Conservation (phyloP, 23 tunicate genomes). For the Styela clava region DNA sequence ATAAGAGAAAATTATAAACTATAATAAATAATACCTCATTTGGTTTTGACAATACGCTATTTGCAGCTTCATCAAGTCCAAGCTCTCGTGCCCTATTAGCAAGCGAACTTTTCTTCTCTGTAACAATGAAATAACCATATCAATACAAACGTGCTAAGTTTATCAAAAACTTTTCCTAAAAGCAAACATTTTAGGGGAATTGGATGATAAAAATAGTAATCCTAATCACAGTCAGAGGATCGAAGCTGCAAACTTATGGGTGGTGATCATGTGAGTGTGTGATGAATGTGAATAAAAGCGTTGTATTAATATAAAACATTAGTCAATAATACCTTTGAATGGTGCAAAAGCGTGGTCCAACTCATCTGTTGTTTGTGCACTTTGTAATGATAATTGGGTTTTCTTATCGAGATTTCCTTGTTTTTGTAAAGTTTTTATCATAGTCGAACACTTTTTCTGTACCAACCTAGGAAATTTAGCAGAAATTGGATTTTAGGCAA, state of each 20-base stretch:
- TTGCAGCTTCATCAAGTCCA: slow-evolving; percentile 68
- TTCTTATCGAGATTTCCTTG: slow-evolving; percentile 59
- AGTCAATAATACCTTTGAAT: slow-evolving; percentile 42
- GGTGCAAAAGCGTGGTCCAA: slow-evolving; percentile 42
- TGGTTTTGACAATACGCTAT: slow-evolving; percentile 26
- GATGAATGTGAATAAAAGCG: too few species aligned
- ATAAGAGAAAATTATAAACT: too few species aligned
- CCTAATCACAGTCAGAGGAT: slow-evolving; percentile 16
- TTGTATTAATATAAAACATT: too few species aligned
- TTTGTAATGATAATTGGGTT: slow-evolving; percentile 24
- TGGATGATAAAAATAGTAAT: neutral
- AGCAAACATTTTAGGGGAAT: too few species aligned
- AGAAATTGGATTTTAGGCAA: too few species aligned
- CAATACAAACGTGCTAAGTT: slow-evolving; percentile 61
- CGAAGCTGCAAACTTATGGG: too few species aligned
- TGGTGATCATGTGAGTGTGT: too few species aligned
- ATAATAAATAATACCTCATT: slow-evolving; percentile 9
- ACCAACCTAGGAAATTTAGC: slow-evolving; percentile 42
- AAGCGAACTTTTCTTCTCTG: slow-evolving; percentile 47
- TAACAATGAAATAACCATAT: too few species aligned
- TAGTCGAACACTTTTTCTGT: slow-evolving; percentile 61
- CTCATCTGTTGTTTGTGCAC: slow-evolving; percentile 78
- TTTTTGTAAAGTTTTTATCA: slow-evolving; percentile 50
- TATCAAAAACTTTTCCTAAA: slow-evolving; percentile 7
- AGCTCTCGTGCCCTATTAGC: slow-evolving; percentile 71